phyloP scores from a whole-genome alignment of 2,113 vertebrate genomes.

The Galemys pyrenaicus region DNA sequence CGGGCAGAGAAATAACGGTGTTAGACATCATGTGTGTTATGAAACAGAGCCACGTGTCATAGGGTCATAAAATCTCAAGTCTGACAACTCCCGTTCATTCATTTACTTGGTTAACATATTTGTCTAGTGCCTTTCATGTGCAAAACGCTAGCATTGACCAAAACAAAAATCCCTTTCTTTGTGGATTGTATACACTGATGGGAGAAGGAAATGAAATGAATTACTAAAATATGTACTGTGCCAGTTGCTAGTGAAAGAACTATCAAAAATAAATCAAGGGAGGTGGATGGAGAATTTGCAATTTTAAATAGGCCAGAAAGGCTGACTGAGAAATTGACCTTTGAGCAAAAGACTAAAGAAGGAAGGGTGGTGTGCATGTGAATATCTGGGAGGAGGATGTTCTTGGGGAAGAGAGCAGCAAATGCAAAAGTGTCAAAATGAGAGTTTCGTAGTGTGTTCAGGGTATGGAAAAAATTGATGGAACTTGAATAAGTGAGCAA shows the following conservation, averaged over 20 bases:
- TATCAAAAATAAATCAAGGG: constrained; percentile 22
- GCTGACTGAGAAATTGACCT: constrained; percentile 36
- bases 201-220: not conserved
- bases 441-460: not conserved
- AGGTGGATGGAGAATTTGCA: not conserved
- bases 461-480: not conserved
- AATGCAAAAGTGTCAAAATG: not conserved
- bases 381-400: not conserved
- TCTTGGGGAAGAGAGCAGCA: not conserved
- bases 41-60: not conserved
- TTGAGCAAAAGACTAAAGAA: constrained; percentile 49
- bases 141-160: not conserved
- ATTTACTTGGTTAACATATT: not conserved
- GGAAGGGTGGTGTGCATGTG: not conserved
- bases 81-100: not conserved
- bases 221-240: not conserved
- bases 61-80: not conserved
- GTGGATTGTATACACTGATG: not conserved
- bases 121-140: not conserved
- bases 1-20: not conserved
- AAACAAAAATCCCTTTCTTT: not conserved
- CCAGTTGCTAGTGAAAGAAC: constrained; percentile 2
- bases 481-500: not conserved
- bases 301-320: constrained; percentile 27
- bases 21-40: not conserved